phyloP scores from a whole-genome alignment of 2,888 invertebrate species.

The Asteroscopus sphinx region DNA sequence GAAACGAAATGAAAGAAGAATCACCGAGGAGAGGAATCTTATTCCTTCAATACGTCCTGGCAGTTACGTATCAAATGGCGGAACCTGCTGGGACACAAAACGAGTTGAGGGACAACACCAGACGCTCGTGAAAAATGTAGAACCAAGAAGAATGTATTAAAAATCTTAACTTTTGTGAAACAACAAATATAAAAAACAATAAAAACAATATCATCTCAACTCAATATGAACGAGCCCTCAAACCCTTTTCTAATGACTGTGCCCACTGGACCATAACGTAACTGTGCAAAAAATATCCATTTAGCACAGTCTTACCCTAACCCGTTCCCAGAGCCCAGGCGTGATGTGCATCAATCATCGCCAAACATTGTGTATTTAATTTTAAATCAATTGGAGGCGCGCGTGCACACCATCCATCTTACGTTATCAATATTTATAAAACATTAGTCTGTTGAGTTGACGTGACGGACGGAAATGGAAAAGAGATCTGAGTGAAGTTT shows the following conservation, averaged over 20 bases:
- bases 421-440: constrained; percentile 84
- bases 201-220: not conserved
- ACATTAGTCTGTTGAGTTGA: constrained; percentile 69
- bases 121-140: too few species aligned
- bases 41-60: too few species aligned
- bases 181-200: too few species aligned
- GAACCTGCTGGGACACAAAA: too few species aligned
- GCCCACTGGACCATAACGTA: constrained; percentile 57
- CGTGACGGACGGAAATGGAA: constrained; percentile 70
- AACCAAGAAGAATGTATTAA: too few species aligned
- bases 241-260: constrained; percentile 59
- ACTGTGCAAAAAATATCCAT: constrained; percentile 67
- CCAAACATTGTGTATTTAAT: constrained; percentile 78
- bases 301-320: constrained; percentile 70
- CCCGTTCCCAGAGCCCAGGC: constrained; percentile 80
- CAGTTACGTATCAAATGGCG: too few species aligned
- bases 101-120: too few species aligned
- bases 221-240: constrained; percentile 28
- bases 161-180: too few species aligned
- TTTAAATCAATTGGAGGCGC: constrained; percentile 87
- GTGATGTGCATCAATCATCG: constrained; percentile 84
- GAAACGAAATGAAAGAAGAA: too few species aligned
- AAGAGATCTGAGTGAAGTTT: constrained; percentile 33
- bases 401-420: constrained; percentile 87
- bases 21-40: too few species aligned